A percentile compares a stretch with the other conserved stretches of the same genome.
These are phyloP conservation scores for Geopemphigus sp. DNA, from an alignment of 1,140 invertebrate genomes.

Conservation along the genomic window DNA sequence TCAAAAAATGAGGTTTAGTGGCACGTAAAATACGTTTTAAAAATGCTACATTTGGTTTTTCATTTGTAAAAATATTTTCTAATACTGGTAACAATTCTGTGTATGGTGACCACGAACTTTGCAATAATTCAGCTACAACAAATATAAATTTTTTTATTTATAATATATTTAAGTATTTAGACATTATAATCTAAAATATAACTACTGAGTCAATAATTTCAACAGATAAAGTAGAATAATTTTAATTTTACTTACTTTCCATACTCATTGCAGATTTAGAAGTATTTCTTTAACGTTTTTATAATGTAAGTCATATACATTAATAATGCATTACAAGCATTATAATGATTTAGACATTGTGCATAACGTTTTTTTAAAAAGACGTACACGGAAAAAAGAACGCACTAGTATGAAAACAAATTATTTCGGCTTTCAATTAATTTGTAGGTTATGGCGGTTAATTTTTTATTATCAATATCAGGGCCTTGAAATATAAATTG, in stretches of 20 bases:
- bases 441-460: conserved; percentile 40
- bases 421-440: neutral
- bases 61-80: conserved; percentile 44
- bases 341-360: neutral
- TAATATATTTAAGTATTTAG: neutral
- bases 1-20: conserved; percentile 79
- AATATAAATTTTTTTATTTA: neutral
- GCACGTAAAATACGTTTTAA: conserved; percentile 44
- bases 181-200: neutral
- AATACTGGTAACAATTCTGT: conserved; percentile 36
- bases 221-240: neutral
- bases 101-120: conserved; percentile 45
- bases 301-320: no score
- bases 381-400: neutral
- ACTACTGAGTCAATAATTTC: neutral
- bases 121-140: conserved; percentile 14
- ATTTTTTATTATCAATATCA: conserved; percentile 2
- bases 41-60: conserved; percentile 44
- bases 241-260: conserved; percentile 21
- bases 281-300: neutral
- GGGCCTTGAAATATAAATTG: no score
- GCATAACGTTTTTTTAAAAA: no score
- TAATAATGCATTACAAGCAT: no score
- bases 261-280: neutral
- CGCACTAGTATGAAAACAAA: neutral